Evolutionary conservation across 2,797 vertebrate species (phyloP).

Genomic region (Alca torda): DNA sequence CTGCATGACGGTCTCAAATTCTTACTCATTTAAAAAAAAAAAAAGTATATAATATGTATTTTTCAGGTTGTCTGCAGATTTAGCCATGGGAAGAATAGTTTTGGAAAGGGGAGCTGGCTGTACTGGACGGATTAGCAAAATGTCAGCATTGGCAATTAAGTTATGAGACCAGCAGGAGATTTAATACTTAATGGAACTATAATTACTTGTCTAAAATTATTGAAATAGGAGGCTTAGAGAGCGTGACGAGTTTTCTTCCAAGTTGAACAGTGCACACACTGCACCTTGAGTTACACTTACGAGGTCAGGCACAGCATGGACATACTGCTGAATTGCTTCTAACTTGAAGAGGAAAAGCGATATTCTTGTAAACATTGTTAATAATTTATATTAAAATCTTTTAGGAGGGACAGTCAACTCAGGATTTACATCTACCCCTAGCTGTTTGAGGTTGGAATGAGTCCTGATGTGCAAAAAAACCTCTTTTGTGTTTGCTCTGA

Average conservation of each 20-base stretch:
- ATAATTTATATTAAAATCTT: not conserved
- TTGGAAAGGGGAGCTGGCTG: not conserved
- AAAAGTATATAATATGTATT: accelerated
- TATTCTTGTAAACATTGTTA: not conserved
- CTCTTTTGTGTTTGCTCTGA: not conserved
- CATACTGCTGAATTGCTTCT: not conserved
- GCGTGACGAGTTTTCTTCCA: not conserved
- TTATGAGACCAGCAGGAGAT: not conserved
- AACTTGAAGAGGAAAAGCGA: not conserved
- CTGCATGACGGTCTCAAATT: not conserved
- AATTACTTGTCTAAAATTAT: not conserved
- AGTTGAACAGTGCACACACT: not conserved
- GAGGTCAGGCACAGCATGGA: not conserved
- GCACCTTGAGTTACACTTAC: not conserved
- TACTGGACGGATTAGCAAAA: not conserved
- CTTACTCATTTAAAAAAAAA: not conserved
- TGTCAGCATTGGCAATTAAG: not conserved
- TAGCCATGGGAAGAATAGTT: not conserved
- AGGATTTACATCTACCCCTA: not conserved
- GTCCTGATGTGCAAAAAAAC: not conserved
- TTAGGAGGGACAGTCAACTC: not conserved
- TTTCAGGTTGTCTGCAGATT: not conserved
- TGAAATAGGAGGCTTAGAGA: not conserved
- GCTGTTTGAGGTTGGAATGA: not conserved
- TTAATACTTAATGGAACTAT: not conserved